These are phyloP conservation scores for Achlya flavicornis DNA, from an alignment of 2,888 invertebrate genomes.

Conservation along the genomic window DNA sequence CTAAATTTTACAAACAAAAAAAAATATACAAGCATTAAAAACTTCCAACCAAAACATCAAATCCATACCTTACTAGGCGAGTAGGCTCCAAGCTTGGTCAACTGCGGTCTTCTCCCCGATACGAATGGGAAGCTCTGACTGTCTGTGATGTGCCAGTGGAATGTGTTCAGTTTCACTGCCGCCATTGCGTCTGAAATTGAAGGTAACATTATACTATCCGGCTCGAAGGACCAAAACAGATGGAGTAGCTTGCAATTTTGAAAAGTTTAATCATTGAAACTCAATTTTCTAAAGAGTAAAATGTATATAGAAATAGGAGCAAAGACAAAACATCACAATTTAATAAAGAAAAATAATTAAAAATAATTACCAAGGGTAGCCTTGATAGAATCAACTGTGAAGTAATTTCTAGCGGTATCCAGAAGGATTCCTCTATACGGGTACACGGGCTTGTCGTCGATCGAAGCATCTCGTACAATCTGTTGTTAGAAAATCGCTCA, in stretches of 20 bases:
- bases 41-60: too few relatives aligned
- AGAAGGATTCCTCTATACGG: constrained; percentile 94
- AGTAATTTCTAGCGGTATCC: constrained; percentile 95
- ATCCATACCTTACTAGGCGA: constrained; percentile 85
- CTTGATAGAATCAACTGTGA: constrained; percentile 88
- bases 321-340: too few relatives aligned
- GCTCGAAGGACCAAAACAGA: neutral
- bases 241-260: neutral
- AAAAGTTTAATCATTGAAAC: too few relatives aligned
- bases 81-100: constrained; percentile 91
- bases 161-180: constrained; percentile 94
- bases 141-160: constrained; percentile 98
- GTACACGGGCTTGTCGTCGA: constrained; percentile 92
- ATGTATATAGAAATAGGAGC: too few relatives aligned
- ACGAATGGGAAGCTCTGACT: constrained; percentile 97
- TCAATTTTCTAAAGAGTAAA: too few relatives aligned
- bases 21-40: too few relatives aligned
- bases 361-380: constrained; percentile 85
- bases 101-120: constrained; percentile 87
- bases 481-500: constrained; percentile 43
- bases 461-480: constrained; percentile 85
- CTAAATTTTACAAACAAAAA: neutral
- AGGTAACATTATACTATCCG: neutral
- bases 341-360: constrained; percentile 9
- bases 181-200: constrained; percentile 90